These are phyloP conservation scores for Squalus acanthias DNA, from an alignment of 2,797 vertebrate genomes.

Conservation along the genomic window DNA sequence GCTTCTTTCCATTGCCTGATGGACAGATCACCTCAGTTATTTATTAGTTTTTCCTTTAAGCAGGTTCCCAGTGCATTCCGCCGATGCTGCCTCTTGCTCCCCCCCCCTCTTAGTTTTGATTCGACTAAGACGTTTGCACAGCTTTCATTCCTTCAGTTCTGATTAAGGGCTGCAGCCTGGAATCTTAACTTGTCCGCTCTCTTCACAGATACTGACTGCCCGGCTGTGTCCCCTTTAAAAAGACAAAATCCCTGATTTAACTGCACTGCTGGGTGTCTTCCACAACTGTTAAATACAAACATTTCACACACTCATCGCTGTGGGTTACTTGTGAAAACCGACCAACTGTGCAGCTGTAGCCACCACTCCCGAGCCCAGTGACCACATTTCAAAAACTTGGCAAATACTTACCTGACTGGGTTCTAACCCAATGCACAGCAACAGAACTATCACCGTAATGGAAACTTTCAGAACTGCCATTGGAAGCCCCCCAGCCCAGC, in stretches of 20 bases:
- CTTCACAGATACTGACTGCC: not conserved
- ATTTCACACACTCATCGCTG: not conserved
- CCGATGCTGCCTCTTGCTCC: not conserved
- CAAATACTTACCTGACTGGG: not conserved
- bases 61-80: not conserved
- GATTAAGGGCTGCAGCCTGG: not conserved
- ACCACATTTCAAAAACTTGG: not conserved
- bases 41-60: not conserved
- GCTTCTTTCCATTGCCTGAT: not conserved
- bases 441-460: not conserved
- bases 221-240: not conserved
- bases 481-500: not conserved
- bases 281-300: not conserved
- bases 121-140: not conserved
- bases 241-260: not conserved
- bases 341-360: not conserved
- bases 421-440: not conserved
- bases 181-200: not conserved
- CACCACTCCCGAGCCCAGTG: not conserved
- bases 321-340: not conserved
- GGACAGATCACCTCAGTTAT: no score
- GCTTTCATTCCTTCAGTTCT: not conserved
- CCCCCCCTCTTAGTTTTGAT: not conserved
- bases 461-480: not conserved
- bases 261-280: not conserved